Evolutionary conservation across 2,113 vertebrate species (phyloP).

Genomic region (Myotis brandtii): DNA sequence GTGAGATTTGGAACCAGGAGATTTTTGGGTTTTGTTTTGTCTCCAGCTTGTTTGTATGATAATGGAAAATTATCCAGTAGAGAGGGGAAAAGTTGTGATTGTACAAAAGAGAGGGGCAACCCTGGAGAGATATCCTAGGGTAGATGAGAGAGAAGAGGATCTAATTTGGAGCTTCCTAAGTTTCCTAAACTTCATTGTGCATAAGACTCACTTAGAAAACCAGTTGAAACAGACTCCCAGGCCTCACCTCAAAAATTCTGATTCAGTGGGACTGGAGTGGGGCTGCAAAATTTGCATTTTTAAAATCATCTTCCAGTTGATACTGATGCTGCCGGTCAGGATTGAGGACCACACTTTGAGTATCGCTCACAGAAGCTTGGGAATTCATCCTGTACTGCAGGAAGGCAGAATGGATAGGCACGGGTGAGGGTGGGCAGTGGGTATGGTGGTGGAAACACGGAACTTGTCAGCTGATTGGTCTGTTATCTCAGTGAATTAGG

Average conservation of each 20-base stretch:
- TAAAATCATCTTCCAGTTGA: not conserved
- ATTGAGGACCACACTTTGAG: not conserved
- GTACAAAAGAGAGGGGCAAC: not conserved
- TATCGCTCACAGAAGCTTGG: not conserved
- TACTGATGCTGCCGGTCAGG: not conserved
- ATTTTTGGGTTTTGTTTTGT: not conserved
- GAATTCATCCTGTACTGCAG: not conserved
- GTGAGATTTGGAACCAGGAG: not conserved
- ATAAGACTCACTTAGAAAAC: not conserved
- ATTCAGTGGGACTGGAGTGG: not conserved
- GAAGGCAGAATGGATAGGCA: not conserved
- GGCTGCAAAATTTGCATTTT: not conserved
- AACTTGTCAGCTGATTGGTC: not conserved
- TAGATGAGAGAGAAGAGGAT: not conserved
- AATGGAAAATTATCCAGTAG: not conserved
- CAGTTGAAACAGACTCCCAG: not conserved
- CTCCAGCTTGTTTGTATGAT: not conserved
- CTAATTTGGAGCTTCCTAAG: not conserved
- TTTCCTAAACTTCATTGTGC: not conserved
- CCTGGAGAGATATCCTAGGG: not conserved
- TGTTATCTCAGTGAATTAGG: not conserved
- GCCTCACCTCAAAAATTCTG: not conserved
- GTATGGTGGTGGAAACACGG: rapidly evolving
- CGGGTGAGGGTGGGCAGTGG: not conserved
- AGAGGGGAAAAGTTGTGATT: too few relatives aligned